Conservation (phyloP, 2,113 vertebrate species). For the Ictalurus punctatus region DNA sequence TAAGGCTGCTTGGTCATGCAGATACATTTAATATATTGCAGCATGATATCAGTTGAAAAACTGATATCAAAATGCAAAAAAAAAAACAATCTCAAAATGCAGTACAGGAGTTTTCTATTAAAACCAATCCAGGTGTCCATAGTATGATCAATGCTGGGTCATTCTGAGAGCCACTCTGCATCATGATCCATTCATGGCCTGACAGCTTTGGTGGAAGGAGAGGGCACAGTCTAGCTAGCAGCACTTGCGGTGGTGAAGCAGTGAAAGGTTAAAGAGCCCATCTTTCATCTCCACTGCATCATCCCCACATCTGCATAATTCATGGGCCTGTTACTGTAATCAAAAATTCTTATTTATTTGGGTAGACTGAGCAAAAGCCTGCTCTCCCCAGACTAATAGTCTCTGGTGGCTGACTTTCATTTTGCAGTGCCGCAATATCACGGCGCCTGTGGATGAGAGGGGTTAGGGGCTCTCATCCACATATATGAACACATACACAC, state of each 20-base stretch:
- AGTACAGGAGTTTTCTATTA: not conserved
- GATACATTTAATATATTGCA: not conserved
- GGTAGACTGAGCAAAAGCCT: conserved; percentile 66
- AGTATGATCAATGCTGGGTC: not conserved
- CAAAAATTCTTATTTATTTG: conserved; percentile 84
- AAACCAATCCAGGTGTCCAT: conserved; percentile 6
- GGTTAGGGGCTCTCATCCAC: conserved; percentile 65
- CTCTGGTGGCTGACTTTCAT: conserved; percentile 73
- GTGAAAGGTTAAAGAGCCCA: conserved; percentile 78
- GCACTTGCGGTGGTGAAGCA: conserved; percentile 72
- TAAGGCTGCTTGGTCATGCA: not conserved
- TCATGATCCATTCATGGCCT: conserved; percentile 28
- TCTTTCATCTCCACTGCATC: conserved; percentile 80
- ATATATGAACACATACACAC: conserved; percentile 64
- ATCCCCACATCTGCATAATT: conserved; percentile 77
- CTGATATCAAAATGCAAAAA: too few species aligned
- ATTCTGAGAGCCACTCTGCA: not conserved
- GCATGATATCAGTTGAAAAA: not conserved
- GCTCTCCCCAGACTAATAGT: conserved; percentile 69
- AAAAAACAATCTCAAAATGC: not conserved
- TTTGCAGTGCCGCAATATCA: conserved; percentile 71
- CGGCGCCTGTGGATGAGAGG: conserved; percentile 61
- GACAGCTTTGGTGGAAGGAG: conserved; percentile 35
- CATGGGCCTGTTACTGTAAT: conserved; percentile 81
- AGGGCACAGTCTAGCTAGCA: conserved; percentile 61